phyloP scores from a whole-genome alignment of 1,140 invertebrate species.

The Conus ventricosus region DNA sequence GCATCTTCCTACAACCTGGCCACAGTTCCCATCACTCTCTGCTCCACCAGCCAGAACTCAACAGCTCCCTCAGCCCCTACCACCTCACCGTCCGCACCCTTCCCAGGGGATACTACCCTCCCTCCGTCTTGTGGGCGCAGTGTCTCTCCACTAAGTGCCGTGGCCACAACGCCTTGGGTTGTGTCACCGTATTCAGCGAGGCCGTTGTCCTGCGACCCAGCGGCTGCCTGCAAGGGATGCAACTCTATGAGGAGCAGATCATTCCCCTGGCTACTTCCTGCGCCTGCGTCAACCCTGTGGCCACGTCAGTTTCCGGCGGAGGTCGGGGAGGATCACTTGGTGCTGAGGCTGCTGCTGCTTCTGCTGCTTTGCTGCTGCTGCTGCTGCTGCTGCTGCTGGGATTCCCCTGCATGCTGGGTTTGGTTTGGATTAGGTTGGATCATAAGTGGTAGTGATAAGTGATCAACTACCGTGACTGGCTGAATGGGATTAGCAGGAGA shows the following conservation, averaged over 20 bases:
- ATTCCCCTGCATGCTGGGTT: no score
- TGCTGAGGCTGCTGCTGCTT: no score
- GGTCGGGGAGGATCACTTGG: background rate
- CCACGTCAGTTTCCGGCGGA: background rate
- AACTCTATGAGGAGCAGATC: background rate
- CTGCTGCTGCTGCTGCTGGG: no score
- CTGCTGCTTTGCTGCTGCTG: no score
- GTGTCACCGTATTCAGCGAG: background rate
- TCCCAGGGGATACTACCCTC: background rate
- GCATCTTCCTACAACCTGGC: no score
- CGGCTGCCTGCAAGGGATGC: constrained; percentile 3
- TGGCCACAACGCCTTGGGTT: background rate
- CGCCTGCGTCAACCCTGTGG: background rate
- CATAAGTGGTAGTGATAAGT: no score
- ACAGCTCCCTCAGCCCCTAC: background rate
- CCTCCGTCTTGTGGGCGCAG: background rate
- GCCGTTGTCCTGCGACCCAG: background rate
- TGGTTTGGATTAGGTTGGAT: no score
- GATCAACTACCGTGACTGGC: no score
- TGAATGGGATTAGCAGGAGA: no score
- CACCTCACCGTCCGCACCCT: background rate
- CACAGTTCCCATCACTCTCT: no score
- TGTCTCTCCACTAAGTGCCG: background rate
- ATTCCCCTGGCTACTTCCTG: background rate
- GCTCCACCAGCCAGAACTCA: no score